Evolutionary conservation across 2,797 vertebrate genomes (phyloP).

Genomic region (Cygnus olor): DNA sequence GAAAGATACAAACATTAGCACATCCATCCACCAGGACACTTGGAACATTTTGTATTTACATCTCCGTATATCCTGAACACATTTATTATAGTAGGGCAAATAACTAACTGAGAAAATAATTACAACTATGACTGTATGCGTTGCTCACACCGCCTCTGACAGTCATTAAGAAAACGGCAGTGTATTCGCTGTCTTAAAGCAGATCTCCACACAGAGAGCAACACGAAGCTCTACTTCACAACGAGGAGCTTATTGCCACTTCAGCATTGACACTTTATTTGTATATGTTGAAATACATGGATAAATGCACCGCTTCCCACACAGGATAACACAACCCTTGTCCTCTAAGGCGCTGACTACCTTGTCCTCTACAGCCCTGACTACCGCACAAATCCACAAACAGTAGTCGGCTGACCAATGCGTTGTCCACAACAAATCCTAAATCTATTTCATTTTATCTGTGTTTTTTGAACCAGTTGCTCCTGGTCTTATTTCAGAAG

Average conservation of each 20-base stretch:
- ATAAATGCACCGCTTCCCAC: background rate
- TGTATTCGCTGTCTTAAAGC: background rate
- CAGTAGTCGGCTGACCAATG: background rate
- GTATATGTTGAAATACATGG: background rate
- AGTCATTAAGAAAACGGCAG: background rate
- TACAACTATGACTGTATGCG: background rate
- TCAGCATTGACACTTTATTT: background rate
- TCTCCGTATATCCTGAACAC: background rate
- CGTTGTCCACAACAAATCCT: background rate
- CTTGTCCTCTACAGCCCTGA: background rate
- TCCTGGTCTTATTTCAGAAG: slow-evolving; percentile 74
- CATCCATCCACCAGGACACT: background rate
- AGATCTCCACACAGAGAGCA: background rate
- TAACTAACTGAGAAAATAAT: background rate
- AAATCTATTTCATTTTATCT: background rate
- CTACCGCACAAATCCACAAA: accelerated
- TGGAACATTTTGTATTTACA: background rate
- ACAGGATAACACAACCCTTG: background rate
- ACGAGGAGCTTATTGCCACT: background rate
- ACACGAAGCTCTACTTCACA: background rate
- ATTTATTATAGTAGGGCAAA: background rate
- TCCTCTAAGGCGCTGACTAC: background rate
- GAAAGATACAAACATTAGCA: background rate
- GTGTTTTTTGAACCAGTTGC: background rate
- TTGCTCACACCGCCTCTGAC: accelerated